phyloP scores from a whole-genome alignment of 2,113 vertebrate species.

The Hiodon tergisus region DNA sequence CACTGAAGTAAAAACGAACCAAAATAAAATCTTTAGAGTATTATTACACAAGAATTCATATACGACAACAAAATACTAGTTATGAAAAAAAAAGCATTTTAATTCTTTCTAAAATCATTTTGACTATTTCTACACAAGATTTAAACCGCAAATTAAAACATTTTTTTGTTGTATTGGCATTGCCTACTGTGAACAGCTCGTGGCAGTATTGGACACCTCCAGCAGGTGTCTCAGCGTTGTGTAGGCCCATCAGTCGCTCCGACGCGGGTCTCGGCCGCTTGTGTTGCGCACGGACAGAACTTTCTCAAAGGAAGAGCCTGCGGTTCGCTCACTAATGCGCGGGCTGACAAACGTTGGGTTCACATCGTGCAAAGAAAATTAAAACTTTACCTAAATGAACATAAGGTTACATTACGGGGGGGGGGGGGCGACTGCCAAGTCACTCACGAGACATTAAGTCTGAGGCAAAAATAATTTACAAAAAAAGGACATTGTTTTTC shows the following conservation, averaged over 20 bases:
- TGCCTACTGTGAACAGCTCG: constrained; percentile 95
- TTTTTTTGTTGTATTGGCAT: constrained; percentile 79
- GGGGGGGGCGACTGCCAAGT: constrained; percentile 44
- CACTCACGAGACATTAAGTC: constrained; percentile 41
- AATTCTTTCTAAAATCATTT: constrained; percentile 59
- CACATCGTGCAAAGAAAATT: constrained; percentile 44
- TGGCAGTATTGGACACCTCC: constrained; percentile 74
- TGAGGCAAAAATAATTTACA: constrained; percentile 62
- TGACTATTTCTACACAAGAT: constrained; percentile 54
- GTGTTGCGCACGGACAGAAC: no score
- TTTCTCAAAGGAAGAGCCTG: no score
- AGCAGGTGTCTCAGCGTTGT: constrained; percentile 37
- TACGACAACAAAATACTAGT: constrained; percentile 38
- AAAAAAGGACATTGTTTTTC: constrained; percentile 30
- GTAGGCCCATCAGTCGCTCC: neutral
- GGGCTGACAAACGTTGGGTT: constrained; percentile 21
- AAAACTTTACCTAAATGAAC: constrained; percentile 37
- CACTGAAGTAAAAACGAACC: neutral
- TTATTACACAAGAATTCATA: constrained; percentile 22
- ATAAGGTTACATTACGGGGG: constrained; percentile 36
- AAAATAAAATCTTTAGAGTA: neutral
- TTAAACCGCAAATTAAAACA: constrained; percentile 58
- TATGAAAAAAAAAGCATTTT: constrained; percentile 55
- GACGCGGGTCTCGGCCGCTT: neutral
- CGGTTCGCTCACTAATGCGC: no score